phyloP scores from a whole-genome alignment of 2,797 vertebrate genomes.

The Rhynchonycteris naso region DNA sequence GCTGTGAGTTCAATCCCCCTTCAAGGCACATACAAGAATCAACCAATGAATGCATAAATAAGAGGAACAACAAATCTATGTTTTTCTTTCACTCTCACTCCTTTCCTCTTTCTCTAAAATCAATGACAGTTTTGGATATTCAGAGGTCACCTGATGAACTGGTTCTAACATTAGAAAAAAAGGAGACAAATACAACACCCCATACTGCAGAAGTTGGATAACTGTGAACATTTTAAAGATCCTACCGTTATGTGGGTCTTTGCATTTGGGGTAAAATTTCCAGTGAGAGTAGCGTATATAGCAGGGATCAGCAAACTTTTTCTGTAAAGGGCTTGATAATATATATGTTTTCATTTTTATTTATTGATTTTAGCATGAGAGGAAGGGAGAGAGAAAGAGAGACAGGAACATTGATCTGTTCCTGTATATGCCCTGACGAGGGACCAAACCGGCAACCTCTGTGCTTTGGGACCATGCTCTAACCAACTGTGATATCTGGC shows the following conservation, averaged over 20 bases:
- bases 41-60: too few relatives aligned
- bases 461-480: too few relatives aligned
- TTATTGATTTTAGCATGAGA: too few relatives aligned
- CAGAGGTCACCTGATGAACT: not conserved
- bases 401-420: too few relatives aligned
- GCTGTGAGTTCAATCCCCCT: too few relatives aligned
- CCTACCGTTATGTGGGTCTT: not conserved
- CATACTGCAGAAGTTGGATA: not conserved
- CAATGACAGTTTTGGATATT: not conserved
- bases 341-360: not conserved
- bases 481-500: too few relatives aligned
- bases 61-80: too few relatives aligned
- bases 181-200: not conserved
- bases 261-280: slow-evolving; percentile 3
- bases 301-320: not conserved
- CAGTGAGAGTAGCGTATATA: not conserved
- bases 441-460: too few relatives aligned
- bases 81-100: too few relatives aligned
- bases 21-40: too few relatives aligned
- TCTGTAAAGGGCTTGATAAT: not conserved
- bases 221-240: not conserved
- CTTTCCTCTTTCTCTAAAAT: not conserved
- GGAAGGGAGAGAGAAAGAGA: too few relatives aligned
- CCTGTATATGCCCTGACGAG: too few relatives aligned
- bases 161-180: not conserved